phyloP scores from a whole-genome alignment of 1,140 invertebrate species.

The Neodiprion virginianus region DNA sequence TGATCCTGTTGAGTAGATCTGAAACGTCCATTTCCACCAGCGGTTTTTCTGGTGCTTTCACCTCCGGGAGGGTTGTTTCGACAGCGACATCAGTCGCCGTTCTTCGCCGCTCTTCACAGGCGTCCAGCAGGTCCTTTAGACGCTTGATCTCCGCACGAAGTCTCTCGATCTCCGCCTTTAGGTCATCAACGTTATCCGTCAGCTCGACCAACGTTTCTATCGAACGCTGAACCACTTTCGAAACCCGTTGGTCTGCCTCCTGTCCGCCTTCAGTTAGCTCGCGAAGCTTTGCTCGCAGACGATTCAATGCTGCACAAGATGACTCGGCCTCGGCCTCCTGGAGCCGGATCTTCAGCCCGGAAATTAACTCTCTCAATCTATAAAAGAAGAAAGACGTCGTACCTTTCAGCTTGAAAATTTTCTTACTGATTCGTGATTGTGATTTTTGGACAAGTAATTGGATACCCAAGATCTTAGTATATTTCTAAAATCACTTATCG shows the following conservation, averaged over 20 bases:
- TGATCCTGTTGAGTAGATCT: conserved; percentile 14
- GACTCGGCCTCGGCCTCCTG: conserved; percentile 42
- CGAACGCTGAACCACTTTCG: conserved; percentile 39
- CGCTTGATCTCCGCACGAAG: conserved; percentile 30
- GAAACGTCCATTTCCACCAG: not conserved
- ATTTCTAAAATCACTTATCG: conserved; percentile 6
- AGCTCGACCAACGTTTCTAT: conserved; percentile 42
- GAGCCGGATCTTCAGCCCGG: conserved; percentile 39
- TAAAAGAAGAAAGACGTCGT: conserved; percentile 1
- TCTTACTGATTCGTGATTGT: not conserved
- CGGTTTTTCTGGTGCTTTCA: not conserved
- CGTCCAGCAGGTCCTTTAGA: conserved; percentile 25
- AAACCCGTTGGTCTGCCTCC: conserved; percentile 39
- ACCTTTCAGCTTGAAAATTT: not conserved
- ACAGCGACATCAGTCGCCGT: too few relatives aligned
- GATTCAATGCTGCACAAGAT: conserved; percentile 48
- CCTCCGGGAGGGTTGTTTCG: not conserved
- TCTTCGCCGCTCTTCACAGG: not conserved
- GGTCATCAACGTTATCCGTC: conserved; percentile 40
- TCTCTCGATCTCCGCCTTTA: conserved; percentile 39
- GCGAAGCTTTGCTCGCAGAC: conserved; percentile 46
- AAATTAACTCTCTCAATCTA: conserved; percentile 45
- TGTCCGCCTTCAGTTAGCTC: conserved; percentile 46
- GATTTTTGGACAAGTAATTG: not conserved
- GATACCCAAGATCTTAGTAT: too few relatives aligned